Evolutionary conservation across 2,888 invertebrate species (phyloP).

Genomic region (Drosophila eohydei): DNA sequence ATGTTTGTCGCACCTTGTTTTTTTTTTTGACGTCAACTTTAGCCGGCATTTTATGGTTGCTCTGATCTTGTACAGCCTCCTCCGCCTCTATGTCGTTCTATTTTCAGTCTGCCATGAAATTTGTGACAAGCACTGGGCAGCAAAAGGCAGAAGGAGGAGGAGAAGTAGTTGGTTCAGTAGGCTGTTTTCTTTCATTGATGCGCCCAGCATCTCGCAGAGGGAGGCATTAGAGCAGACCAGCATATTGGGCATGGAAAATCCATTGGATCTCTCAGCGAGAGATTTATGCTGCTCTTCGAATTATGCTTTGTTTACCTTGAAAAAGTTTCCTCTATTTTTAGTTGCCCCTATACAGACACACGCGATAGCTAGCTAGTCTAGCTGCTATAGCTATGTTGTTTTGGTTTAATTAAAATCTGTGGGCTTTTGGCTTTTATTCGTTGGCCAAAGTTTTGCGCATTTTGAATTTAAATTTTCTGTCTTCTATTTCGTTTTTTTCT

Average conservation of each 20-base stretch:
- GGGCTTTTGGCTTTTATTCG: slow-evolving; percentile 44
- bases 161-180: neutral
- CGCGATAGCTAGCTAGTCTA: slow-evolving; percentile 7
- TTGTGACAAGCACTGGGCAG: slow-evolving; percentile 45
- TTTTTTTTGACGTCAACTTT: slow-evolving; percentile 45
- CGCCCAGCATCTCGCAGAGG: slow-evolving; percentile 21
- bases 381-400: slow-evolving; percentile 44
- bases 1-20: slow-evolving; percentile 37
- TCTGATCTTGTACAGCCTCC: slow-evolving; percentile 35
- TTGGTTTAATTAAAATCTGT: slow-evolving; percentile 69
- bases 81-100: slow-evolving; percentile 47
- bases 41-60: slow-evolving; percentile 42
- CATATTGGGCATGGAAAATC: slow-evolving; percentile 24
- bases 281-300: slow-evolving; percentile 60
- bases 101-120: slow-evolving; percentile 65
- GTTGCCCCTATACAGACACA: slow-evolving; percentile 34
- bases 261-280: slow-evolving; percentile 18
- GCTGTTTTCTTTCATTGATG: slow-evolving; percentile 48
- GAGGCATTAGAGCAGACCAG: slow-evolving; percentile 11
- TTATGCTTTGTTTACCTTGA: slow-evolving; percentile 77
- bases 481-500: slow-evolving; percentile 21
- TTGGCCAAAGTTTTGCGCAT: slow-evolving; percentile 50
- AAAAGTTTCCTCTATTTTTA: slow-evolving; percentile 68
- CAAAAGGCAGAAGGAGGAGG: neutral
- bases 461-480: slow-evolving; percentile 44